Conservation (phyloP, 2,113 vertebrate species). For the Platysteira castanea region DNA sequence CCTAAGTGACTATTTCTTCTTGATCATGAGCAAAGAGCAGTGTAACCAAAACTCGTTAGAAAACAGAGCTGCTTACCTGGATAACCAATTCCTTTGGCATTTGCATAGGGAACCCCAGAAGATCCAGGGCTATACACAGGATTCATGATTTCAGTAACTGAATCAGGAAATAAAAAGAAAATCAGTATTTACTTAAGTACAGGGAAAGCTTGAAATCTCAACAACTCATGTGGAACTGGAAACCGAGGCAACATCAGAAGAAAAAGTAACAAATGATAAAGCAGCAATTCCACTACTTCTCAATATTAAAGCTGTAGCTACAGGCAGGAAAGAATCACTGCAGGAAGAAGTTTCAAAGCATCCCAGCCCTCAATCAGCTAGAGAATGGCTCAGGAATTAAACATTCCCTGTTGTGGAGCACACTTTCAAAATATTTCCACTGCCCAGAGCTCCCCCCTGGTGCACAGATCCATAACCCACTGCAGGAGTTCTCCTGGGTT, state of each 20-base stretch:
- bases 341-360: neutral
- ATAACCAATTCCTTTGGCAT: conserved; percentile 95
- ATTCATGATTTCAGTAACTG: conserved; percentile 87
- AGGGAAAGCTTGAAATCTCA: neutral
- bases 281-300: neutral
- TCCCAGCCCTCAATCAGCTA: neutral
- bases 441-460: neutral
- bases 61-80: conserved; percentile 77
- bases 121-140: conserved; percentile 95
- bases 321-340: neutral
- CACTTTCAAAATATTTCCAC: neutral
- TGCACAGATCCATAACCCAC: rapidly evolving
- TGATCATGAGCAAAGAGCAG: neutral
- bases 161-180: neutral
- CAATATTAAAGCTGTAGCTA: neutral
- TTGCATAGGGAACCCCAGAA: conserved; percentile 96
- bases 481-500: neutral
- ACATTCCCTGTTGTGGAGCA: neutral
- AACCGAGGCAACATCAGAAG: neutral
- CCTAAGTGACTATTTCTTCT: neutral
- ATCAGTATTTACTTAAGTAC: neutral
- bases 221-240: neutral
- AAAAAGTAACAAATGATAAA: neutral
- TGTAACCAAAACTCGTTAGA: neutral
- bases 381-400: neutral